Conservation (phyloP, 1,140 invertebrate genomes). For the Drosophila varians region DNA sequence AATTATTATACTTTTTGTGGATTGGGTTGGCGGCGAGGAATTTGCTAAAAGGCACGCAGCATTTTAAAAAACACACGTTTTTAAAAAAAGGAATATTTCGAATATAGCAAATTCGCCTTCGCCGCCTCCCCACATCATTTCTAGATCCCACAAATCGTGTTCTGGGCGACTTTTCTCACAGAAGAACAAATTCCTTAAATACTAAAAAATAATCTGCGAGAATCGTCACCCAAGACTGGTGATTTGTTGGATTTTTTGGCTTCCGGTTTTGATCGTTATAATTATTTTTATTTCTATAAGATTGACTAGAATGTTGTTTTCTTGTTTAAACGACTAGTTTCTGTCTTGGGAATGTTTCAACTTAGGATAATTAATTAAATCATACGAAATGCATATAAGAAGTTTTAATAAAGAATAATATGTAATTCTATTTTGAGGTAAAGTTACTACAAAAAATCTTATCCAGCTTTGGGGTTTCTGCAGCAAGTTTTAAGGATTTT, state of each 20-base stretch:
- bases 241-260: constrained; percentile 23
- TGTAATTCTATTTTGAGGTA: constrained; percentile 48
- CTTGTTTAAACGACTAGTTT: constrained; percentile 61
- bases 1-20: constrained; percentile 7
- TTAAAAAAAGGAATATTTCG: constrained; percentile 71
- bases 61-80: constrained; percentile 81
- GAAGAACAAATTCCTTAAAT: constrained; percentile 72
- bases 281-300: constrained; percentile 33
- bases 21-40: constrained; percentile 38
- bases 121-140: constrained; percentile 25
- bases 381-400: constrained; percentile 14
- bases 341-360: constrained; percentile 56
- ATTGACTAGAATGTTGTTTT: constrained; percentile 65
- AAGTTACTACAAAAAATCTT: constrained; percentile 68
- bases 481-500: constrained; percentile 27
- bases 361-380: constrained; percentile 52
- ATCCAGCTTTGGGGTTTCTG: constrained; percentile 38
- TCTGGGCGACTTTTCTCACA: constrained; percentile 8
- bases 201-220: constrained; percentile 69
- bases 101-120: constrained; percentile 61
- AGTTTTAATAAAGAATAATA: constrained; percentile 28
- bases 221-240: constrained; percentile 10
- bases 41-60: constrained; percentile 82
- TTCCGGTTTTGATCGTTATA: constrained; percentile 9
- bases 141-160: constrained; percentile 21